Evolutionary conservation across 2,888 invertebrate species (phyloP).

Genomic region (Agonum fuliginosum): DNA sequence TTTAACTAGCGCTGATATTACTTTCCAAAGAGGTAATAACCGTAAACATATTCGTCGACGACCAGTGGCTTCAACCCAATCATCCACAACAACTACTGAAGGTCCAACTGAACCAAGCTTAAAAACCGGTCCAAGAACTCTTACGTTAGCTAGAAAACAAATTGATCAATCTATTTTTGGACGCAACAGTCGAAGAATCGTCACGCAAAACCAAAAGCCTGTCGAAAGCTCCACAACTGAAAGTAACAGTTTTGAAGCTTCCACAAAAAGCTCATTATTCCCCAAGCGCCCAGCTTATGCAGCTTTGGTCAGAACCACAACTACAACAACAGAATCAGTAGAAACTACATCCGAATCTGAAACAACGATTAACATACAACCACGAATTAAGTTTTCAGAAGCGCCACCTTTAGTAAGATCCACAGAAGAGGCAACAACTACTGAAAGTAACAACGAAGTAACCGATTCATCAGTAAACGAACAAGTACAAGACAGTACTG

Average conservation of each 20-base stretch:
- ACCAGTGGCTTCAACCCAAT: slow-evolving; percentile 58
- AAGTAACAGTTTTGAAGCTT: slow-evolving; percentile 13
- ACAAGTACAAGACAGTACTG: slow-evolving; percentile 28
- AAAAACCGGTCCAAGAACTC: slow-evolving; percentile 63
- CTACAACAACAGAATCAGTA: not conserved
- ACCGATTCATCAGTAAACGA: not conserved
- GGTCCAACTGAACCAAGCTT: slow-evolving; percentile 60
- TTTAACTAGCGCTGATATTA: slow-evolving; percentile 74
- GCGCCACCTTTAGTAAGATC: slow-evolving; percentile 28
- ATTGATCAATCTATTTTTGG: slow-evolving; percentile 60
- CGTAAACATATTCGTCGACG: slow-evolving; percentile 57
- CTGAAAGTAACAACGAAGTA: slow-evolving; percentile 17
- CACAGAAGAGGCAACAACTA: slow-evolving; percentile 29
- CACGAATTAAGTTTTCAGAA: slow-evolving; percentile 24
- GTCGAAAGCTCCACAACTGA: slow-evolving; percentile 33
- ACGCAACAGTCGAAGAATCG: slow-evolving; percentile 57
- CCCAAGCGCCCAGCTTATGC: slow-evolving; percentile 37
- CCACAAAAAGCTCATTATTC: not conserved
- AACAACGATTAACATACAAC: not conserved
- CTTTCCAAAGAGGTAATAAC: slow-evolving; percentile 42
- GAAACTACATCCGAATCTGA: slow-evolving; percentile 31
- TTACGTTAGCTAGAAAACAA: slow-evolving; percentile 62
- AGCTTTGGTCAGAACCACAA: slow-evolving; percentile 50
- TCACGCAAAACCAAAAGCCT: slow-evolving; percentile 29
- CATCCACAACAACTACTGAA: slow-evolving; percentile 68